phyloP scores from a whole-genome alignment of 2,797 vertebrate genomes.

The Acipenser ruthenus region DNA sequence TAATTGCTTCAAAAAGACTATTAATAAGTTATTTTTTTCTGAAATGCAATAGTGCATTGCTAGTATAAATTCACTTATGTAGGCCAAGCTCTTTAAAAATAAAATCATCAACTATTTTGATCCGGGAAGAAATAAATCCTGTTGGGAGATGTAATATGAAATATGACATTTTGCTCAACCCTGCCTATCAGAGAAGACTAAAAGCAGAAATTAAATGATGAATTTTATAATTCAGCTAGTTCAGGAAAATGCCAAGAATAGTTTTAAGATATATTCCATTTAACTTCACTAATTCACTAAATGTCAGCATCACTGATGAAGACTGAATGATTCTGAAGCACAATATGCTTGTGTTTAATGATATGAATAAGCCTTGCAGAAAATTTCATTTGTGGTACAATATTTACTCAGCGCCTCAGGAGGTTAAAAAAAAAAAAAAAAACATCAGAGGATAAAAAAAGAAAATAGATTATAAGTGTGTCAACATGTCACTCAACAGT shows the following conservation, averaged over 20 bases:
- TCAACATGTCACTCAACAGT: conserved; percentile 14
- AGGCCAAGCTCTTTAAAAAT: too few relatives aligned
- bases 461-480: conserved; percentile 18
- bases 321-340: conserved; percentile 67
- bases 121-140: neutral
- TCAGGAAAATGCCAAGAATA: conserved; percentile 38
- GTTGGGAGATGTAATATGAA: conserved; percentile 19
- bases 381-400: conserved; percentile 68
- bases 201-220: conserved; percentile 60
- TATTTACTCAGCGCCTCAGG: conserved; percentile 67
- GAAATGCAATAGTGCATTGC: too few relatives aligned
- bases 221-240: conserved; percentile 57
- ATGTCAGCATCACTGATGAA: conserved; percentile 70
- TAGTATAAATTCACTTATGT: too few relatives aligned
- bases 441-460: conserved; percentile 33
- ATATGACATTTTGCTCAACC: conserved; percentile 46
- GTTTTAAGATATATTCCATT: conserved; percentile 48
- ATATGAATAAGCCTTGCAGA: conserved; percentile 70
- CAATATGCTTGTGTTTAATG: conserved; percentile 73
- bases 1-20: conserved; percentile 5
- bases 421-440: conserved; percentile 35
- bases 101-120: conserved; percentile 20
- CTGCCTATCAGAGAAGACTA: conserved; percentile 47
- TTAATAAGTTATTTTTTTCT: too few relatives aligned
- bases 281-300: conserved; percentile 67